Base-by-base conservation (phyloP, 2,113 vertebrate genomes). In the Pollachius pollachius region DNA sequence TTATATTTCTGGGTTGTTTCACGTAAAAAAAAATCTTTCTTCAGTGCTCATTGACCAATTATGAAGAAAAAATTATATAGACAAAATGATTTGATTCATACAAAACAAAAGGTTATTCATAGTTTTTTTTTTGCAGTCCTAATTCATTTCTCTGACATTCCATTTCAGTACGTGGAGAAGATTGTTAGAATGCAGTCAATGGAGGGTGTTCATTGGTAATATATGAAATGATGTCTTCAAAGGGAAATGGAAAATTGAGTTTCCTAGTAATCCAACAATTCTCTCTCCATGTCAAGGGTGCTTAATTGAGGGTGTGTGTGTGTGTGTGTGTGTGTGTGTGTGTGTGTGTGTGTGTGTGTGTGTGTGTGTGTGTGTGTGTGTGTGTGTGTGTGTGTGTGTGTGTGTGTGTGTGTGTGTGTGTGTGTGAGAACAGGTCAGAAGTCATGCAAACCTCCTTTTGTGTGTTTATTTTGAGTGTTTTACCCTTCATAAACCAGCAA, bases 391-490 rank as follows among this genome's bases (percentile, higher is more conserved):
- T 13, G 74, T 3, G 13, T 27, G 5, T 58, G 66, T 54, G 61
- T 62, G 61, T 62, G 61, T 25, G 23, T 27, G 61, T 62, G 13
- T 16, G 23, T 62, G 21, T 62, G 19, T 62, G 62, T 63, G n/a
- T 67, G 64, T 58, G 59, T 48, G n/a, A 5, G 72, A 3, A 11
- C 27, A 4, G 62, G 67, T 54, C 56, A 69, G 77, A 59, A 71
- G 69, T 68, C 65, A 60, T 69, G 12, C 1, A 56, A 74, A 69
- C 69, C 74, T 58, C 77, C 73, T 65, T 76, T 70, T 76, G 52
- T 62, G 25, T 66, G 71, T 78, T 84, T 85, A 84, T 89, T 85
- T 86, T 83, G 79, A 81, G 77, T 56, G 16, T 73, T 21, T 21
- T n/a, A 54, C 52, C 69, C 63, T 74, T 67, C 76, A 81, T 67